phyloP scores from a whole-genome alignment of 2,888 invertebrate genomes.

The Hydriomena furcata region DNA sequence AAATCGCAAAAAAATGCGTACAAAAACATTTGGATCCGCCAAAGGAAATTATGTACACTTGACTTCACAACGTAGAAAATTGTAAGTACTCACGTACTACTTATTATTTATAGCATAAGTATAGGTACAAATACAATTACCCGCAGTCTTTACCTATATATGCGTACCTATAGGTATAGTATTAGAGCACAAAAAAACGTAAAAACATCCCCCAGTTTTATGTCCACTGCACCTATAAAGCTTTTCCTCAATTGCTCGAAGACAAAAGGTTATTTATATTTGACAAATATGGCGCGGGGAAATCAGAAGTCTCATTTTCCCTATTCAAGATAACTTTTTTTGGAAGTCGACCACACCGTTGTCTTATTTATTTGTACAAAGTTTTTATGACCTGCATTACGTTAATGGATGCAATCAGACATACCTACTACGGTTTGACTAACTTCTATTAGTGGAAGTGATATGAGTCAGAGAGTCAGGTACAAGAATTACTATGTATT shows the following conservation, averaged over 20 bases:
- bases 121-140: too few species aligned
- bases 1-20: too few species aligned
- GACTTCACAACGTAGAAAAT: too few species aligned
- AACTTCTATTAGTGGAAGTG: conserved; percentile 47
- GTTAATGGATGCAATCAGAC: conserved; percentile 69
- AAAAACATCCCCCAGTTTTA: conserved; percentile 11
- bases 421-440: conserved; percentile 61
- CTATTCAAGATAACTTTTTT: conserved; percentile 40
- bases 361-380: conserved; percentile 73
- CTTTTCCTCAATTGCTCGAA: conserved; percentile 25
- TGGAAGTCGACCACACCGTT: conserved; percentile 56
- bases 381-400: conserved; percentile 75
- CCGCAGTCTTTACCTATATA: too few species aligned
- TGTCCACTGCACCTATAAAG: conserved; percentile 17
- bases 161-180: background rate
- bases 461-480: conserved; percentile 29
- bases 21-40: too few species aligned
- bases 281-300: conserved; percentile 55
- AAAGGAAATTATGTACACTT: too few species aligned
- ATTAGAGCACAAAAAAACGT: conserved; percentile 1
- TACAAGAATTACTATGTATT: conserved; percentile 13
- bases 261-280: conserved; percentile 44
- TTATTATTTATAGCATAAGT: too few species aligned
- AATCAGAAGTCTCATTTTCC: conserved; percentile 47
- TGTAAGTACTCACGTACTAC: too few species aligned